Evolutionary conservation across 2,797 vertebrate species (phyloP).

Genomic region (Microctenopoma lineatum): DNA sequence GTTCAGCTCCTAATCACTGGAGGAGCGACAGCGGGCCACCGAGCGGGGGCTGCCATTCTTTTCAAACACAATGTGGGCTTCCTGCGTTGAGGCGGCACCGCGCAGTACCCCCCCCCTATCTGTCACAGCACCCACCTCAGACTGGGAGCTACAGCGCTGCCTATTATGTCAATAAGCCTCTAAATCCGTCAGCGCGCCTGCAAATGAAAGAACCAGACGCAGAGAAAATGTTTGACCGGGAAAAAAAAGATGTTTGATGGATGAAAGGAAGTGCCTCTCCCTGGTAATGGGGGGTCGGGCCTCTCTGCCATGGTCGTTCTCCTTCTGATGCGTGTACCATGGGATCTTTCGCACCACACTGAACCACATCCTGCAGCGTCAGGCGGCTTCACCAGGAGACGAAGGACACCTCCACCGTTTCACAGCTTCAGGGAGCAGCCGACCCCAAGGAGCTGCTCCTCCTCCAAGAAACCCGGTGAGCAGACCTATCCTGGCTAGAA

Average conservation of each 20-base stretch:
- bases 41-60: conserved; percentile 47
- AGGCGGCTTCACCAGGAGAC: no score
- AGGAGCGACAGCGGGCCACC: conserved; percentile 5
- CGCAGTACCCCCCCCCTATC: neutral
- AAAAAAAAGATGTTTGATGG: conserved; percentile 20
- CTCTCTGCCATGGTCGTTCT: conserved; percentile 35
- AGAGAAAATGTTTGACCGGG: conserved; percentile 24
- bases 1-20: neutral
- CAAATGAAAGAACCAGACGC: conserved; percentile 25
- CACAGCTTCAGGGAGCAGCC: no score
- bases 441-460: no score
- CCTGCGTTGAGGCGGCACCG: conserved; percentile 39
- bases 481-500: no score
- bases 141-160: conserved; percentile 1
- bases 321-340: conserved; percentile 35
- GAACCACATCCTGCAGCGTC: neutral
- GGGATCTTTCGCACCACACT: conserved; percentile 17
- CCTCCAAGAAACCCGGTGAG: no score
- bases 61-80: conserved; percentile 57
- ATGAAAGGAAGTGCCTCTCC: conserved; percentile 64
- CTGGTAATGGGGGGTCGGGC: conserved; percentile 38
- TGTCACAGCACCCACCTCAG: neutral
- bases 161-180: conserved; percentile 16
- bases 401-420: no score
- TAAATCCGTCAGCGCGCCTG: conserved; percentile 45